These are phyloP conservation scores for Coenobita brevimanus DNA, from an alignment of 1,140 invertebrate species.

Conservation along the genomic window DNA sequence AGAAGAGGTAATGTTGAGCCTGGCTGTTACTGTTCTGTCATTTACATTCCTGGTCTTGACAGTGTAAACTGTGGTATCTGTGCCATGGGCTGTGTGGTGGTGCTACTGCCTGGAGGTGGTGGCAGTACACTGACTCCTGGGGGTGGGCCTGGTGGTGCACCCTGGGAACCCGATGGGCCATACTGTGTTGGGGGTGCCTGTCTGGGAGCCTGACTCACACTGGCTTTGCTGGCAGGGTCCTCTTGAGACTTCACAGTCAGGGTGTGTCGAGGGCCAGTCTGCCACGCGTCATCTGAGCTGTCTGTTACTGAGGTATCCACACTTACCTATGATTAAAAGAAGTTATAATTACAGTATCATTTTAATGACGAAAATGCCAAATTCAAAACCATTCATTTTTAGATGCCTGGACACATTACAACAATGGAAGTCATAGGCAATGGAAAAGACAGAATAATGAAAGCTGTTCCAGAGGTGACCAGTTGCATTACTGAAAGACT, in stretches of 20 bases:
- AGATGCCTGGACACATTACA: no score
- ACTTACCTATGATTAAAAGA: no score
- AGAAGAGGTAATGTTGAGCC: no score
- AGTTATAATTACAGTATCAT: no score
- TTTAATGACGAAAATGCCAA: no score
- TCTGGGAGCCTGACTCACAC: conserved; percentile 32
- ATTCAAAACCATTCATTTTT: no score
- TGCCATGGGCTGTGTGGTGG: conserved; percentile 3
- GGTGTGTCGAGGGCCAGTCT: conserved; percentile 81
- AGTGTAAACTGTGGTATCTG: conserved; percentile 35
- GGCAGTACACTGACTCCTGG: conserved; percentile 48
- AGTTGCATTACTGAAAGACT: no score
- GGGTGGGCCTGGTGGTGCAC: conserved; percentile 21
- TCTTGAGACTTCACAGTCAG: conserved; percentile 83
- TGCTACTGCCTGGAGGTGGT: conserved; percentile 1
- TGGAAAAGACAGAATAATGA: no score
- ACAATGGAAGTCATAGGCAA: no score
- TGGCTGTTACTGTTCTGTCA: no score
- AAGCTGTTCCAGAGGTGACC: no score
- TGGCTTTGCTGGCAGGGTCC: conserved; percentile 74
- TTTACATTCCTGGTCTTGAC: no score
- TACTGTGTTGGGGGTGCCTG: conserved; percentile 49
- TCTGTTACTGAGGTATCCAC: conserved; percentile 84
- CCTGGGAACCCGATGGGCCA: conserved; percentile 28
- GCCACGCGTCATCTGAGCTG: conserved; percentile 82